phyloP scores from a whole-genome alignment of 2,113 vertebrate species.

The Lampris incognitus region DNA sequence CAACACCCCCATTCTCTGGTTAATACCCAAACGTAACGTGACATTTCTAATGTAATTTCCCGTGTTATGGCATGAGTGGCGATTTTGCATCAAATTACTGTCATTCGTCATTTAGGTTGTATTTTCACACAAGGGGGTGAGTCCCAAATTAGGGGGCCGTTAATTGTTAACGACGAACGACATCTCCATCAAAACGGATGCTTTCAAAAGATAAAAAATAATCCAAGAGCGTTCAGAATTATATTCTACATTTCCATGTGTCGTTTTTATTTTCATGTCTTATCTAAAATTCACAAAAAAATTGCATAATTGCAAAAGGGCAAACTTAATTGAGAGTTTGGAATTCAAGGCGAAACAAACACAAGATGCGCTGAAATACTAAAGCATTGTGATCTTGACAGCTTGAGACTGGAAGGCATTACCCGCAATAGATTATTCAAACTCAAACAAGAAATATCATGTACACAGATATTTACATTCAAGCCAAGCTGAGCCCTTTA shows the following conservation, averaged over 20 bases:
- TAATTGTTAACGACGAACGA: neutral
- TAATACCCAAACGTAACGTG: too few species aligned
- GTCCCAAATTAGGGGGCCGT: conserved; percentile 55
- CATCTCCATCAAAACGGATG: conserved; percentile 61
- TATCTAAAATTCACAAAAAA: conserved; percentile 23
- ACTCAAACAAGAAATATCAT: conserved; percentile 17
- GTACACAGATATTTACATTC: conserved; percentile 61
- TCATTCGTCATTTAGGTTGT: neutral
- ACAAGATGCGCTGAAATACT: neutral
- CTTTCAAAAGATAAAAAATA: neutral
- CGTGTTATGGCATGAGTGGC: too few species aligned
- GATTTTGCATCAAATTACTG: conserved; percentile 21
- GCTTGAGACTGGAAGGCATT: neutral
- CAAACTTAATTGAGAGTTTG: neutral
- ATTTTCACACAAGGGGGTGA: conserved; percentile 33
- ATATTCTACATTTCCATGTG: conserved; percentile 6
- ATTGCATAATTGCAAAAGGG: conserved; percentile 27
- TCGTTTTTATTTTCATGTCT: conserved; percentile 39
- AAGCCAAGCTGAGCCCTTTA: conserved; percentile 48
- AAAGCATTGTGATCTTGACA: neutral
- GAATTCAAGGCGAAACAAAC: neutral
- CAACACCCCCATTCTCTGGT: too few species aligned
- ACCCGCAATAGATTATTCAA: conserved; percentile 4
- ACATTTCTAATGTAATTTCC: too few species aligned
- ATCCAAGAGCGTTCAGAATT: too few species aligned